Percentiles rank a stretch among this genome's conserved stretches.
phyloP scores from a whole-genome alignment of 1,140 invertebrate species.

The Pseudomyrmex flavicornis region DNA sequence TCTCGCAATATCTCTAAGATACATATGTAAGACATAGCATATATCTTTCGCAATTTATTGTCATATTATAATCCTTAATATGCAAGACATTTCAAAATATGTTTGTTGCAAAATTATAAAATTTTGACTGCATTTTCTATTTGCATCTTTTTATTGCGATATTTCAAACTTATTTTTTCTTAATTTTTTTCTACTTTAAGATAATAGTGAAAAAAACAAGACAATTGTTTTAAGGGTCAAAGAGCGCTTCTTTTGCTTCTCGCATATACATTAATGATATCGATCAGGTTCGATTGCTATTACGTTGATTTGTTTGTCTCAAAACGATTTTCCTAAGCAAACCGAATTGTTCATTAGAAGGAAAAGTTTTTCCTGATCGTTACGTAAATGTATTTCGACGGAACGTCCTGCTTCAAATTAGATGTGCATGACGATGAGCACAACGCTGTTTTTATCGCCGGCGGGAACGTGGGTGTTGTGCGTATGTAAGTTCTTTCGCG shows the following conservation, averaged over 20 bases:
- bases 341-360: neutral
- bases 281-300: neutral
- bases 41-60: neutral
- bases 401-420: constrained; percentile 23
- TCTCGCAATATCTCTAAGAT: neutral
- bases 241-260: neutral
- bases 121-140: no score
- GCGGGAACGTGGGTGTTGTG: constrained; percentile 28
- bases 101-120: neutral
- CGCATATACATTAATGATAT: neutral
- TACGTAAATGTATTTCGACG: constrained; percentile 44
- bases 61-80: neutral
- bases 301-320: neutral
- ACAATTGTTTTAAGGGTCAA: neutral
- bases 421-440: constrained; percentile 32
- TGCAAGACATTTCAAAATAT: neutral
- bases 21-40: neutral
- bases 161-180: neutral
- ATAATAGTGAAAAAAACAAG: neutral
- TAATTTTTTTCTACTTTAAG: neutral
- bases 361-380: constrained; percentile 15
- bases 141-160: no score
- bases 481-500: constrained; percentile 22
- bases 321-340: constrained; percentile 8
- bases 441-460: constrained; percentile 43